Percentiles rank a stretch among this genome's conserved stretches.
These are phyloP conservation scores for Bellardia pandia DNA, from an alignment of 2,888 invertebrate species.

Conservation along the genomic window DNA sequence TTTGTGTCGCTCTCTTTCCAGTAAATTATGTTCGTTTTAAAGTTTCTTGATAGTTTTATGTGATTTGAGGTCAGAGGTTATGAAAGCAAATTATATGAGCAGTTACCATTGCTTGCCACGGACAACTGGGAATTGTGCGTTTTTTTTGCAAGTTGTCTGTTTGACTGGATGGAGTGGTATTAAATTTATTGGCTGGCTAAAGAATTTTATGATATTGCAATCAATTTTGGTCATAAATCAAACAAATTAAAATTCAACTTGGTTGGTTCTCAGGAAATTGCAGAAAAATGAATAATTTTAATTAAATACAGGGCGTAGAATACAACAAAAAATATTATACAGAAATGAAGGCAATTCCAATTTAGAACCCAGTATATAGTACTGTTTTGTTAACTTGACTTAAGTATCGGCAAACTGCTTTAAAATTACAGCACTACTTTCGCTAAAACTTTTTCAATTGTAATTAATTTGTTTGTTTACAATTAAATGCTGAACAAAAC, in stretches of 20 bases:
- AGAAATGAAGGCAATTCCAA: not conserved
- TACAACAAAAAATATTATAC: not conserved
- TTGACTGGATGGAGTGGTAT: not conserved
- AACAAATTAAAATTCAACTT: constrained; percentile 8
- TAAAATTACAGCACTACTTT: not conserved
- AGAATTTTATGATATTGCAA: constrained; percentile 38
- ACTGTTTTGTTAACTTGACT: no score
- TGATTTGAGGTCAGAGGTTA: constrained; percentile 70
- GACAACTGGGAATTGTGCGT: constrained; percentile 20
- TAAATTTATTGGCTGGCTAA: constrained; percentile 29
- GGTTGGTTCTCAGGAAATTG: not conserved
- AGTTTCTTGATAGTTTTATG: constrained; percentile 70
- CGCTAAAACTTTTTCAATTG: constrained; percentile 11
- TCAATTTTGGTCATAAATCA: constrained; percentile 35
- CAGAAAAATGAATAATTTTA: not conserved
- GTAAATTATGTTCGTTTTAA: constrained; percentile 61
- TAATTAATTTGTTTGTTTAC: constrained; percentile 71
- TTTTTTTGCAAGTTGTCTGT: not conserved
- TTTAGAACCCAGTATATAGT: no score
- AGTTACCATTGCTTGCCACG: not conserved
- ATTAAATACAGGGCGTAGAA: not conserved
- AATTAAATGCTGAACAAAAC: constrained; percentile 31
- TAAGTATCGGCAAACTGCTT: no score
- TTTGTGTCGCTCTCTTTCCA: not conserved
- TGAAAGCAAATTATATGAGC: constrained; percentile 58